Conservation (phyloP, 2,113 vertebrate genomes). For the Scomber scombrus region DNA sequence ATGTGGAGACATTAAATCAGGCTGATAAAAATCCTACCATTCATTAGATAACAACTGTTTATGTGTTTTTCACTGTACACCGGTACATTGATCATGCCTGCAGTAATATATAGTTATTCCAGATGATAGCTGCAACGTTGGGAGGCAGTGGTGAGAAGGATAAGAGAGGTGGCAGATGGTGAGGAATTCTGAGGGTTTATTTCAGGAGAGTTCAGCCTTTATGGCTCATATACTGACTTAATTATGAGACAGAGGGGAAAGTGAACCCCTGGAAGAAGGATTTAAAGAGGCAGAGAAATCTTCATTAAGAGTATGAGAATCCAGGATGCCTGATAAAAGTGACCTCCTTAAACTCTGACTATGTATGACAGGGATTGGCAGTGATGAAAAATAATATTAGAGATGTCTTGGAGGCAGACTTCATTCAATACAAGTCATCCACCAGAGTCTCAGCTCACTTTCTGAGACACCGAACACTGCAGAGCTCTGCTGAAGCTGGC, state of each 20-base stretch:
- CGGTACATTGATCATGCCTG: slow-evolving; percentile 14
- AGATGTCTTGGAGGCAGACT: slow-evolving; percentile 22
- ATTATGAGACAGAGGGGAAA: slow-evolving; percentile 77
- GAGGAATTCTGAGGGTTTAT: slow-evolving; percentile 75
- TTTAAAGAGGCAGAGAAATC: slow-evolving; percentile 71
- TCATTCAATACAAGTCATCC: slow-evolving; percentile 22
- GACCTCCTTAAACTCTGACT: slow-evolving; percentile 45
- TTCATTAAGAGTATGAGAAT: slow-evolving; percentile 66
- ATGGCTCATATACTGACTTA: slow-evolving; percentile 81
- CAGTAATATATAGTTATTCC: slow-evolving; percentile 16
- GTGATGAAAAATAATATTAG: slow-evolving; percentile 22
- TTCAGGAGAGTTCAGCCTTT: slow-evolving; percentile 76
- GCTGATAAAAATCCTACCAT: neutral
- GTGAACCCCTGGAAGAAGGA: slow-evolving; percentile 59
- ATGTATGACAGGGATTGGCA: slow-evolving; percentile 18
- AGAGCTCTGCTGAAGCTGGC: neutral
- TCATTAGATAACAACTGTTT: neutral
- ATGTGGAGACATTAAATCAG: no score
- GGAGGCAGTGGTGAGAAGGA: slow-evolving; percentile 32
- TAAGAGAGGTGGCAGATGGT: slow-evolving; percentile 75
- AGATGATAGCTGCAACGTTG: slow-evolving; percentile 30
- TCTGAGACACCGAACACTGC: no score
- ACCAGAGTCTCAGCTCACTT: neutral
- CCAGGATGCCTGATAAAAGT: slow-evolving; percentile 51
- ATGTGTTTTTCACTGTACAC: slow-evolving; percentile 1